These are phyloP conservation scores for Neodiprion pinetum DNA, from an alignment of 1,140 invertebrate genomes.

Conservation along the genomic window DNA sequence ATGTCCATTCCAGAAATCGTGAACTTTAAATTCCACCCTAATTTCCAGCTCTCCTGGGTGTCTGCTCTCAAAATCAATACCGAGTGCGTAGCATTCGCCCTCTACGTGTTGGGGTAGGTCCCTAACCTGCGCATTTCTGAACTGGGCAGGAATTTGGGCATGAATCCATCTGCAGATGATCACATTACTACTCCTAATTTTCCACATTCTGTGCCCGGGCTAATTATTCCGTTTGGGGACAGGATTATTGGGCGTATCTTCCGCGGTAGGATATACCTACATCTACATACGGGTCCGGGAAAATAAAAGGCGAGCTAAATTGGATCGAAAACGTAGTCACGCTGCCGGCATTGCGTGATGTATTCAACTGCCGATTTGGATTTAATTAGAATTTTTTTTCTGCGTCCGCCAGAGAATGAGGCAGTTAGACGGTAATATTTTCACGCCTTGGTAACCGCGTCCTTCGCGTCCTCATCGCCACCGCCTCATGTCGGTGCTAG, in stretches of 20 bases:
- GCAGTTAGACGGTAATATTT: neutral
- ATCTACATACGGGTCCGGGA: too few relatives aligned
- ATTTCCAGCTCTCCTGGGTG: neutral
- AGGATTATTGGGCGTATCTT: neutral
- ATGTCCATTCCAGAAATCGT: too few relatives aligned
- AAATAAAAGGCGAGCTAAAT: neutral
- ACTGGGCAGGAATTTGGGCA: too few relatives aligned
- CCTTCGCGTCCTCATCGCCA: neutral
- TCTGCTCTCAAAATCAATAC: neutral
- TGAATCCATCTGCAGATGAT: too few relatives aligned
- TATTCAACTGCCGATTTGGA: neutral
- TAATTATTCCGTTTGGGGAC: neutral
- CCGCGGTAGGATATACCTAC: too few relatives aligned
- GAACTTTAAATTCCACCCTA: neutral
- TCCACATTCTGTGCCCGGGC: too few relatives aligned
- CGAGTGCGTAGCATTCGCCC: neutral
- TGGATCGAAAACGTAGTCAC: neutral
- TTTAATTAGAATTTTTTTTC: neutral
- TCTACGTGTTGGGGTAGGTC: neutral
- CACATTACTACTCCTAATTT: too few relatives aligned
- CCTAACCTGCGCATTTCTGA: neutral
- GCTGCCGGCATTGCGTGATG: neutral
- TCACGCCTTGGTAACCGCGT: neutral
- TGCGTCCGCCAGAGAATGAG: slow-evolving; percentile 1
- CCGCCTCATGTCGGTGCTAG: too few relatives aligned